These are phyloP conservation scores for Eumeta japonica DNA, from an alignment of 1,140 invertebrate genomes.

Conservation along the genomic window DNA sequence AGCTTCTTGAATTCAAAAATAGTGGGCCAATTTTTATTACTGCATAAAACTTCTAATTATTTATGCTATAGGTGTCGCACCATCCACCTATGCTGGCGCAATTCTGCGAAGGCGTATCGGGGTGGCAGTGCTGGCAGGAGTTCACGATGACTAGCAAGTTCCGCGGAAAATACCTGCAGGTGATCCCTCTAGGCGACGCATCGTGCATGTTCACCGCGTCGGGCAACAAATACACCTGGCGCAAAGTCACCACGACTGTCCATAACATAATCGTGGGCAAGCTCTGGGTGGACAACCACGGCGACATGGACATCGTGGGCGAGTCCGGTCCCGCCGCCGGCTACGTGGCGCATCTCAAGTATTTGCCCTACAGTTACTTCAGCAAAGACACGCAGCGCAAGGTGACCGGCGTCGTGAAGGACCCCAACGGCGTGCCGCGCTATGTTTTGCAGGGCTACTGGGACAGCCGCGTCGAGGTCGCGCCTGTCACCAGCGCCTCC, in stretches of 20 bases:
- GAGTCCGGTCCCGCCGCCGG: conserved; percentile 77
- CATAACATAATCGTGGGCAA: conserved; percentile 99
- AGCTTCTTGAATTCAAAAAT: no score
- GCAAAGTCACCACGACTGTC: conserved; percentile 97
- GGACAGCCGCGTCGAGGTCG: conserved; percentile 93
- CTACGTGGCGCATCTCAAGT: conserved; percentile 94
- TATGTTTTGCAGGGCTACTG: conserved; percentile 89
- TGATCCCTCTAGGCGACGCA: conserved; percentile 87
- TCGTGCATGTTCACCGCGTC: conserved; percentile 74
- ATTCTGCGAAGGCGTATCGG: conserved; percentile 82
- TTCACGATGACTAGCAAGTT: conserved; percentile 99
- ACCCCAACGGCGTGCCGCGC: conserved; percentile 63
- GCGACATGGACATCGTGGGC: conserved; percentile 94
- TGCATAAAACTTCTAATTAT: no score
- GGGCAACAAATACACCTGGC: conserved; percentile 93
- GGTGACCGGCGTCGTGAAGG: conserved; percentile 77
- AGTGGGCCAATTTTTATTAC: no score
- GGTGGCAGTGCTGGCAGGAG: conserved; percentile 96
- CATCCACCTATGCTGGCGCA: conserved; percentile 96
- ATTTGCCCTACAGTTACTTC: conserved; percentile 97
- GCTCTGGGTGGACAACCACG: conserved; percentile 99
- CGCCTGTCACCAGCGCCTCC: conserved; percentile 78
- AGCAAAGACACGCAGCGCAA: conserved; percentile 89
- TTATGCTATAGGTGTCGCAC: conserved; percentile 75
- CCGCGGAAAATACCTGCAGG: conserved; percentile 91